These are phyloP conservation scores for Drosophila miranda DNA, from an alignment of 1,140 invertebrate genomes.

Conservation along the genomic window DNA sequence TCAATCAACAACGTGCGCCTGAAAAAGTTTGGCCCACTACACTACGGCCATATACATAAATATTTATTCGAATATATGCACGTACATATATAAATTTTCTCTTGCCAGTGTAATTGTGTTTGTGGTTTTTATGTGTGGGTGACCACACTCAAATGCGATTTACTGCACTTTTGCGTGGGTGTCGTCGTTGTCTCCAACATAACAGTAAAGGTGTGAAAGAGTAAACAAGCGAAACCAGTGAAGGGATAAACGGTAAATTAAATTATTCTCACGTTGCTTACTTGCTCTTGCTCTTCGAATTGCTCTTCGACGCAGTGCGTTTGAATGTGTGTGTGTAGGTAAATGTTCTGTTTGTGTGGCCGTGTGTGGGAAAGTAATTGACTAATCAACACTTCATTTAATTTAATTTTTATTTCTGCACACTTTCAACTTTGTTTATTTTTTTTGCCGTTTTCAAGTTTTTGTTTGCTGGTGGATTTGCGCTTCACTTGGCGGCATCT, in stretches of 20 bases:
- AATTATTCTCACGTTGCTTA: slow-evolving; percentile 47
- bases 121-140: slow-evolving; percentile 18
- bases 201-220: slow-evolving; percentile 49
- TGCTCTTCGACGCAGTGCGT: slow-evolving; percentile 1
- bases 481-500: slow-evolving; percentile 38
- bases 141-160: slow-evolving; percentile 9
- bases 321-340: slow-evolving; percentile 7
- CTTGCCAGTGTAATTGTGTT: background rate
- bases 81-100: background rate
- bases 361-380: slow-evolving; percentile 47
- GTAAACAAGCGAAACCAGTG: slow-evolving; percentile 13
- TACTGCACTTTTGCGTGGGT: slow-evolving; percentile 29
- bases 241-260: slow-evolving; percentile 41
- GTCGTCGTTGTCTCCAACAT: slow-evolving; percentile 15
- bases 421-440: slow-evolving; percentile 68
- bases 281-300: slow-evolving; percentile 1
- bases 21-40: background rate
- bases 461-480: slow-evolving; percentile 23
- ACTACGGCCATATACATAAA: too few relatives aligned
- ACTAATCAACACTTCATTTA: slow-evolving; percentile 77
- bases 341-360: background rate
- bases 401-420: slow-evolving; percentile 71
- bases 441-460: slow-evolving; percentile 53
- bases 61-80: too few relatives aligned
- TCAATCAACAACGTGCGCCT: slow-evolving; percentile 14